A percentile compares a stretch with the other conserved stretches of the same genome.
Conservation (phyloP, 2,113 vertebrate species). For the Cyanoderma ruficeps region DNA sequence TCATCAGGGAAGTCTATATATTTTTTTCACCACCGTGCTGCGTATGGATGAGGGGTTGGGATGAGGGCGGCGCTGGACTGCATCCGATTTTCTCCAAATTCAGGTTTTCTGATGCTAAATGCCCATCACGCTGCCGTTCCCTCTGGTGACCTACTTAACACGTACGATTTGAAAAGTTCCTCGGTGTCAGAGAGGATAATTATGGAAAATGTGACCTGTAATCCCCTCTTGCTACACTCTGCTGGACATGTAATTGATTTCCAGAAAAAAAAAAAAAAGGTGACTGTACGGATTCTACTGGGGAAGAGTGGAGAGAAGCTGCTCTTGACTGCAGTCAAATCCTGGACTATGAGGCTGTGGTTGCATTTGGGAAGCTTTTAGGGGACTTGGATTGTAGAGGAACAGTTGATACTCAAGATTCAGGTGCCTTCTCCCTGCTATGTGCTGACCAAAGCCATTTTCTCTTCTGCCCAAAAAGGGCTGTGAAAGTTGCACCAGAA, state of each 20-base stretch:
- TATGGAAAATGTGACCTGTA: constrained; percentile 35
- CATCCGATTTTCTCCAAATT: not conserved
- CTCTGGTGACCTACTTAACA: not conserved
- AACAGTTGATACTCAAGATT: not conserved
- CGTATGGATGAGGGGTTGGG: not conserved
- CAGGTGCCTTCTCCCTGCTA: not conserved
- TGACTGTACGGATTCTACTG: not conserved
- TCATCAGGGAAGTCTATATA: not conserved
- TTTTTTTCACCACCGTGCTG: not conserved
- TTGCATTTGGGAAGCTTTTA: not conserved
- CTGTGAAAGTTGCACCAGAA: not conserved
- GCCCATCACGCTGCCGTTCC: not conserved
- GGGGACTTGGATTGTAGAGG: not conserved
- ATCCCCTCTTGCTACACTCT: constrained; percentile 17
- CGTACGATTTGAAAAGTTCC: not conserved
- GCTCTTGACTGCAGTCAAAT: not conserved
- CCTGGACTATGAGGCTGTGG: not conserved
- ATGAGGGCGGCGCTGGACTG: not conserved
- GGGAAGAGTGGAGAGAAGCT: not conserved
- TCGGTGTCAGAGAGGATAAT: not conserved
- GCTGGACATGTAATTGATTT: constrained; percentile 45
- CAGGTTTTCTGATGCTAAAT: not conserved
- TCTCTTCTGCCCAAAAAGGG: not conserved
- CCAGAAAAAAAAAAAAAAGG: not conserved
- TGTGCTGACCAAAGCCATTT: not conserved